Conservation (phyloP, 2,797 vertebrate genomes). For the Glyptemys insculpta region DNA sequence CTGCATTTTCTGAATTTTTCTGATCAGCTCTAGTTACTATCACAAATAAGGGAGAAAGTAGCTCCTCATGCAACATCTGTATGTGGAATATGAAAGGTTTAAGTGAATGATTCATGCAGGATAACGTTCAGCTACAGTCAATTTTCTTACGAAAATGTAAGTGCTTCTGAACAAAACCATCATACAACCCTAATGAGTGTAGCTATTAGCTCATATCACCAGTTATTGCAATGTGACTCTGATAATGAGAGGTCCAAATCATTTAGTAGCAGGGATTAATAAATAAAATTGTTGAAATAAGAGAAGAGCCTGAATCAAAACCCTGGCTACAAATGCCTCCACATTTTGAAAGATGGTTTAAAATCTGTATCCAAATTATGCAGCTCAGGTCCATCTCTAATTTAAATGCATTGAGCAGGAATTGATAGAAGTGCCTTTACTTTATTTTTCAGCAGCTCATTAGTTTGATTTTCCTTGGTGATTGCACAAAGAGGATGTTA, state of each 20-base stretch:
- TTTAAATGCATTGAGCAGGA: slow-evolving; percentile 15
- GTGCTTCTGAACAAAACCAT: slow-evolving; percentile 15
- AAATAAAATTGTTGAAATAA: slow-evolving; percentile 29
- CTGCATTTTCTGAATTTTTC: neutral
- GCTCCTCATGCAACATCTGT: neutral
- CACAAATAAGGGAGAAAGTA: neutral
- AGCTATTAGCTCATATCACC: neutral
- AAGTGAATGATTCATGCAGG: neutral
- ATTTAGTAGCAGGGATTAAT: neutral
- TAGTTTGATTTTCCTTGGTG: slow-evolving; percentile 2
- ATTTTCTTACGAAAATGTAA: neutral
- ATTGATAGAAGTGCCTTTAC: neutral
- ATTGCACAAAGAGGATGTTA: neutral
- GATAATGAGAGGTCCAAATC: neutral
- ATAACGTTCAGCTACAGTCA: neutral
- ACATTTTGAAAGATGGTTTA: neutral
- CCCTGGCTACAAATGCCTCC: neutral
- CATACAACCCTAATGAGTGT: neutral
- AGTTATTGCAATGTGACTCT: neutral
- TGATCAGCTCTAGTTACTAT: neutral
- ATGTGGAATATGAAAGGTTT: neutral
- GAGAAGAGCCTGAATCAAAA: slow-evolving; percentile 12
- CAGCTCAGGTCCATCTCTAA: neutral
- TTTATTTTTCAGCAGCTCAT: slow-evolving; percentile 12
- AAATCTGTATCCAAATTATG: neutral